A percentile compares a stretch with the other conserved stretches of the same genome.
Evolutionary conservation across 2,113 vertebrate genomes (phyloP).

Genomic region (Anolis carolinensis): DNA sequence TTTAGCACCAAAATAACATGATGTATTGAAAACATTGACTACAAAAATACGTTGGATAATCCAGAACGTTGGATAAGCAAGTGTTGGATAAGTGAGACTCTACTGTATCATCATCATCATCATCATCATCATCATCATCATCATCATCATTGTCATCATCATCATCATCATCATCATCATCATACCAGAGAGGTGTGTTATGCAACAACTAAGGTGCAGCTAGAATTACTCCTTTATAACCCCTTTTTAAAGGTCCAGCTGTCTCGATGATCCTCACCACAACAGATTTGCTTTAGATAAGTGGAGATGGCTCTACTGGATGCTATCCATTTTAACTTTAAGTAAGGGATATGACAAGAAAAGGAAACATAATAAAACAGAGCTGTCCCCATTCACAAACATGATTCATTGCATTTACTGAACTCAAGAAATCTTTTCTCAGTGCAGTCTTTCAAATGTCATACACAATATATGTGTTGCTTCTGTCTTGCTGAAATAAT

Average conservation of each 20-base stretch:
- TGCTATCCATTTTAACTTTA: slow-evolving; percentile 44
- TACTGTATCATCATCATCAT: too few species aligned
- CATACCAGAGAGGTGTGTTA: not conserved
- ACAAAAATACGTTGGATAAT: too few species aligned
- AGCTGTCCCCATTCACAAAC: slow-evolving; percentile 51
- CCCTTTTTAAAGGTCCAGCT: not conserved
- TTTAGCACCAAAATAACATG: too few species aligned
- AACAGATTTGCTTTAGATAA: not conserved
- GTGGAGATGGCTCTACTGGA: slow-evolving; percentile 13
- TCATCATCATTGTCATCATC: too few species aligned
- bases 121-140: too few species aligned
- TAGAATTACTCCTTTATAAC: not conserved
- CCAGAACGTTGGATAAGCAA: too few species aligned
- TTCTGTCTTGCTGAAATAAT: slow-evolving; percentile 44
- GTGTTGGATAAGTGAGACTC: too few species aligned
- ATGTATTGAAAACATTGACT: too few species aligned
- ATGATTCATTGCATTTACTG: slow-evolving; percentile 39
- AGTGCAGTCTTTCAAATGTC: slow-evolving; percentile 24
- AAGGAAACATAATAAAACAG: slow-evolving; percentile 54
- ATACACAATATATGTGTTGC: slow-evolving; percentile 21
- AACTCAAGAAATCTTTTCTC: slow-evolving; percentile 54
- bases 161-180: too few species aligned
- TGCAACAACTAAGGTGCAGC: slow-evolving; percentile 15
- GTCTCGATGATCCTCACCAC: not conserved
- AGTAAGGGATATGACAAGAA: slow-evolving; percentile 54